phyloP scores from a whole-genome alignment of 2,888 invertebrate genomes.

The Chromoteleia sp. region DNA sequence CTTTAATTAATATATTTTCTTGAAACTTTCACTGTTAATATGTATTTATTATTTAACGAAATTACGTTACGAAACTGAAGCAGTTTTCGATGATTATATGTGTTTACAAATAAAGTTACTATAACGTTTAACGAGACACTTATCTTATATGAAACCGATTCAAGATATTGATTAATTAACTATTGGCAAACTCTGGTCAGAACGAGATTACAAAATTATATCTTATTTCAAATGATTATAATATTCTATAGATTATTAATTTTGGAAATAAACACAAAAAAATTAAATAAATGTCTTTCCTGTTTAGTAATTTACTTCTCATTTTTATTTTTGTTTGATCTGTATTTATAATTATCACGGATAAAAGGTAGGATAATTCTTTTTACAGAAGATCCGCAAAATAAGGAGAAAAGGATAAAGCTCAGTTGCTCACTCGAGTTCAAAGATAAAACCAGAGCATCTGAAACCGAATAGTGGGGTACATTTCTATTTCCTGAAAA shows the following conservation, averaged over 20 bases:
- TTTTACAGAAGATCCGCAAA: slow-evolving; percentile 16
- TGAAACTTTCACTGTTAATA: slow-evolving; percentile 27
- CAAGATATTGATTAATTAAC: slow-evolving; percentile 16
- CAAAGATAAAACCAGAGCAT: slow-evolving; percentile 54
- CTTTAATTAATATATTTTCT: too few species aligned
- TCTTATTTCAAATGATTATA: too few species aligned
- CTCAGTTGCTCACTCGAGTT: slow-evolving; percentile 47
- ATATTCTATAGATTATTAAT: too few species aligned
- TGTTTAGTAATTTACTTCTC: too few species aligned
- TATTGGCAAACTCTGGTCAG: not conserved
- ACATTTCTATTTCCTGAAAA: slow-evolving; percentile 21
- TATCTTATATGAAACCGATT: slow-evolving; percentile 7
- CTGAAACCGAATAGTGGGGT: slow-evolving; percentile 32
- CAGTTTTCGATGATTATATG: slow-evolving; percentile 24
- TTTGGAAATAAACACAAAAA: too few species aligned
- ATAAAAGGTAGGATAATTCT: slow-evolving; percentile 1
- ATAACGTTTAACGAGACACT: slow-evolving; percentile 14
- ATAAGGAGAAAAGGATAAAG: slow-evolving; percentile 37
- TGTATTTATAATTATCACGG: slow-evolving; percentile 13
- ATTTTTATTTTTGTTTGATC: slow-evolving; percentile 1
- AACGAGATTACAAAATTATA: too few species aligned
- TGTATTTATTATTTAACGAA: slow-evolving; percentile 24
- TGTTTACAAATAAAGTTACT: slow-evolving; percentile 12
- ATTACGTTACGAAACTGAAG: not conserved
- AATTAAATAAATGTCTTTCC: too few species aligned